Conservation (phyloP, 2,113 vertebrate species). For the Dipodomys stephensi region DNA sequence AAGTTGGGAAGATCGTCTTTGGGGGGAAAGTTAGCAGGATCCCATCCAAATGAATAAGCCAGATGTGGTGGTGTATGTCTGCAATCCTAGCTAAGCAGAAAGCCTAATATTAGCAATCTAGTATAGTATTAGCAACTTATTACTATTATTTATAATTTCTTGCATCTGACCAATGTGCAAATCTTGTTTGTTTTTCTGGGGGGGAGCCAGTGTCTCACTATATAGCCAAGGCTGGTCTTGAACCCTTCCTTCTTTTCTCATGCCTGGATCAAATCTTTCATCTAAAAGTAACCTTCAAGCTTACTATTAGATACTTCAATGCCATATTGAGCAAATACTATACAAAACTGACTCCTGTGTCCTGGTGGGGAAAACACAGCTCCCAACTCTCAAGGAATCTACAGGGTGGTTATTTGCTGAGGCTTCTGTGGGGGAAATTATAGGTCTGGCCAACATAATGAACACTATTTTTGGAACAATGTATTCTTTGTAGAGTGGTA, state of each 20-base stretch:
- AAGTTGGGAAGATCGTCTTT: neutral
- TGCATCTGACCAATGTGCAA: neutral
- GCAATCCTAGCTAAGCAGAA: neutral
- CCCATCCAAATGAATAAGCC: too few relatives aligned
- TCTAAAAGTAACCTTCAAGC: neutral
- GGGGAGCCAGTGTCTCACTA: neutral
- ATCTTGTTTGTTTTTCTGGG: neutral
- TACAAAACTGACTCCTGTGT: conserved; percentile 11
- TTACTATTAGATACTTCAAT: conserved; percentile 35
- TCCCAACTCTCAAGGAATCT: conserved; percentile 29
- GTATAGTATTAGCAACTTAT: neutral
- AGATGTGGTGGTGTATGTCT: neutral
- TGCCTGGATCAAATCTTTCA: too few relatives aligned
- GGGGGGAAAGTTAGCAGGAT: neutral
- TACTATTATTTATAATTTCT: conserved; percentile 15
- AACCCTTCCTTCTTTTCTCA: too few relatives aligned
- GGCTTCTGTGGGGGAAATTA: conserved; percentile 55
- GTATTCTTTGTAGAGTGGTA: neutral
- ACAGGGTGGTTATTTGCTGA: conserved; percentile 50
- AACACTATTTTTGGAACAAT: conserved; percentile 66
- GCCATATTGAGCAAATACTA: neutral
- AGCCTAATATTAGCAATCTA: too few relatives aligned
- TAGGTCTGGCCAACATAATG: conserved; percentile 18
- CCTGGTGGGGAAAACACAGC: neutral
- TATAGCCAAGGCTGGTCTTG: neutral